Evolutionary conservation across 2,113 vertebrate species (phyloP), one percentile per base, ranked within the genome.

Genomic region (Myotis yumanensis): DNA sequence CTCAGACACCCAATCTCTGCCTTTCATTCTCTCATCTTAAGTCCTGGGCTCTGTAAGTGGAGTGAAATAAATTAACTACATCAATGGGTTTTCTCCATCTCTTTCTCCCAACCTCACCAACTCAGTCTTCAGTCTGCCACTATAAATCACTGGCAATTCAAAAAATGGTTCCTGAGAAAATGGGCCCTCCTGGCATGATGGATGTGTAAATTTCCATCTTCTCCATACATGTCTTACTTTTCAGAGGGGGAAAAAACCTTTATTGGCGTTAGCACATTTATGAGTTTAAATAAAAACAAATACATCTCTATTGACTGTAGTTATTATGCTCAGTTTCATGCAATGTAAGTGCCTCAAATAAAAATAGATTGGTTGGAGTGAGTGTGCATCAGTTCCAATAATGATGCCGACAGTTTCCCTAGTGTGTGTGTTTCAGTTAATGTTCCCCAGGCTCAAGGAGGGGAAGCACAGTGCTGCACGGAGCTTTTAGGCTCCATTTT

Each of bases 261-360:
- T 98, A 97, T 98, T 97, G 97, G 94, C 87, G 71, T 98, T 98
- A 98, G 97, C 92, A 96, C 96, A 94, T 97, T 97, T 97, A 98
- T 95, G 97, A 97, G 95, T 95, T 98, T 97, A 98, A 98, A 98
- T 98, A 97, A 98, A 98, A 98, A 98, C 97, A 98, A 98, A 98
- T 96, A 97, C 92, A 97, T 97, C 98, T 98, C 86, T 98, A 98
- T 97, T 97, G 97, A 97, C 97, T 97, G 59, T 94, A 96, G 95
- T 97, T 97, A 98, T 98, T 98, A 98, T 97, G 96, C 97, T 97
- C 95, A 91, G 96, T 97, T 98, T 98, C 97, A 97, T 98, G 96
- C 94, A 97, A 96, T 12, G 2, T 98, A 98, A 98, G 98, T 98
- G 98, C 96, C 97, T 97, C 97, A 98, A 97, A 98, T 98, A 98